These are phyloP conservation scores for Drosophila greeni DNA, from an alignment of 2,888 invertebrate species.

Conservation along the genomic window DNA sequence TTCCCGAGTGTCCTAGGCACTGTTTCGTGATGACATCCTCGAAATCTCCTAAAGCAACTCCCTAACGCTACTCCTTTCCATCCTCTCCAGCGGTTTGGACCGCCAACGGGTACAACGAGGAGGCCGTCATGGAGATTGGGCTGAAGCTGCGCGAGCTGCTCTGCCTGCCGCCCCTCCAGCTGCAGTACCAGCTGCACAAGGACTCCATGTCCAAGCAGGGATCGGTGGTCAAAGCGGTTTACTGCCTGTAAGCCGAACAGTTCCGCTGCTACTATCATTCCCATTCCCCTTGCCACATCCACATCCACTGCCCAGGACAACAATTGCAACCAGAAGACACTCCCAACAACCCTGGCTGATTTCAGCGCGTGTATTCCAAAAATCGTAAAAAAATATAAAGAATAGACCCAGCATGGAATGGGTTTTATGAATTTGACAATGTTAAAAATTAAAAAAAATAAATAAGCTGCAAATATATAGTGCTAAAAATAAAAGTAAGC, in stretches of 20 bases:
- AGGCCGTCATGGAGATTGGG: slow-evolving; percentile 91
- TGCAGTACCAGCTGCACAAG: slow-evolving; percentile 88
- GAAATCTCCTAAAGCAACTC: slow-evolving; percentile 2
- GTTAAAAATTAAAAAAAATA: slow-evolving; percentile 23
- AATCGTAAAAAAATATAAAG: slow-evolving; percentile 40
- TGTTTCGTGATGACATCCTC: slow-evolving; percentile 4
- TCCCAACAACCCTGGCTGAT: slow-evolving; percentile 29
- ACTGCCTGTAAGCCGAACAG: slow-evolving; percentile 58
- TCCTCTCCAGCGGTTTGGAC: slow-evolving; percentile 88
- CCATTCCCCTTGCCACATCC: neutral
- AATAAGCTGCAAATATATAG: slow-evolving; percentile 13
- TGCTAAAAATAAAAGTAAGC: neutral
- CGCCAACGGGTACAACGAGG: slow-evolving; percentile 86
- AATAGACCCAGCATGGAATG: neutral
- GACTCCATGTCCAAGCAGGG: slow-evolving; percentile 90
- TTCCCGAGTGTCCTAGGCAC: neutral
- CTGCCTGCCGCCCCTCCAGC: slow-evolving; percentile 81
- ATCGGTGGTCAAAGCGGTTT: slow-evolving; percentile 84
- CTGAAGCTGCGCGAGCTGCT: slow-evolving; percentile 91
- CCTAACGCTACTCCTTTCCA: neutral
- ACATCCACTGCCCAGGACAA: slow-evolving; percentile 5
- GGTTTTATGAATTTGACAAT: slow-evolving; percentile 35
- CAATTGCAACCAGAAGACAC: slow-evolving; percentile 4
- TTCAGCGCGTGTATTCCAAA: slow-evolving; percentile 52
- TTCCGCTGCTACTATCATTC: neutral